Evolutionary conservation across 2,113 vertebrate genomes (phyloP), one percentile per base, ranked within the genome.

Genomic region (Alosa alosa): DNA sequence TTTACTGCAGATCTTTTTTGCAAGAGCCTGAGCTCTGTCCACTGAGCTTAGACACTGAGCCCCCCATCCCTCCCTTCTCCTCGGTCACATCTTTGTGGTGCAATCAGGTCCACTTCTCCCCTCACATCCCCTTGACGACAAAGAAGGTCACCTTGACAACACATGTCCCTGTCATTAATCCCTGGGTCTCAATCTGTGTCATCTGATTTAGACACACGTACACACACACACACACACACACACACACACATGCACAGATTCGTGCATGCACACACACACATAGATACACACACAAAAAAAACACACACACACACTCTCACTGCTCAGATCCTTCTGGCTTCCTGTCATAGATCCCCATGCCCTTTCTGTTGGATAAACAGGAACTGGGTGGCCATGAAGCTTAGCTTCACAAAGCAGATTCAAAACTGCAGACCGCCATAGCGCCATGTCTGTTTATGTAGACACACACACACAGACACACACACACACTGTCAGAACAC

Each of bases 311-410:
- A 31, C 64, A 13, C 64, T 31, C 64, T 31, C 50, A 85, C n/a
- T 50, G 72, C 22, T 82, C 3, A 11, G 64, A 36, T 84, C 45
- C 7, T 93, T 81, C 25, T 72, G 25, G 41, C 41, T 84, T 84
- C 83, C 41, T 84, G 83, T 20, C 41, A 17, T 10, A 84, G 36
- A 39, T 83, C 50, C 31, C n/a, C 50, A 17, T 68, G 52, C 57
- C 64, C 64, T 72, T 72, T 72, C 64, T 72, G 64, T 68, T 60
- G 6, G 18, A 84, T 68, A 68, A 84, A 83, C 52, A 83, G 83
- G 83, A 83, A 84, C 41, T 84, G 36, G 55, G 83, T 84, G 44
- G 55, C 55, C 60, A 25, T 41, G 49, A 50, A 7, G 55, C 45
- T 83, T 15, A 72, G 64, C 64, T 31, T 31, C 55, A 60, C 83